Conservation (phyloP, 2,888 invertebrate species). For the Cerastis rubricosa region DNA sequence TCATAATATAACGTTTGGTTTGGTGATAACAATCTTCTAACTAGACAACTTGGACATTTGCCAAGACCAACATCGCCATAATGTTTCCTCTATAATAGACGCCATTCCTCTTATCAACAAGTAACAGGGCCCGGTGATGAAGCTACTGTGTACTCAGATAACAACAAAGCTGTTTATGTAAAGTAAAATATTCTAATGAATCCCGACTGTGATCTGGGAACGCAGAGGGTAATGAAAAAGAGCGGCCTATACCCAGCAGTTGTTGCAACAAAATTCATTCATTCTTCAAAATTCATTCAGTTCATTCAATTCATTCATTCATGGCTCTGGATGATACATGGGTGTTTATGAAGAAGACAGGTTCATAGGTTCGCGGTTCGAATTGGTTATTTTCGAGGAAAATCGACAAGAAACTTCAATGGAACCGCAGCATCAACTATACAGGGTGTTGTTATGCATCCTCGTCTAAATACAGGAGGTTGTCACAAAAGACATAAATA, state of each 20-base stretch:
- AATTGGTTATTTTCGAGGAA: background rate
- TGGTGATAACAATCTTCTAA: background rate
- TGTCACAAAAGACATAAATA: too few relatives aligned
- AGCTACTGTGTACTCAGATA: background rate
- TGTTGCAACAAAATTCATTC: background rate
- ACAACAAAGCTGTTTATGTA: background rate
- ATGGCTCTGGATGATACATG: background rate
- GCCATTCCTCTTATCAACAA: constrained; percentile 4
- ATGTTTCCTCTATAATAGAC: background rate
- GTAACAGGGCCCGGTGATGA: background rate
- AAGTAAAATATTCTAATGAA: background rate
- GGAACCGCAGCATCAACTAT: background rate
- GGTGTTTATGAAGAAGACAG: background rate
- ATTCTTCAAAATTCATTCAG: too few relatives aligned
- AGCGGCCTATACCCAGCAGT: background rate
- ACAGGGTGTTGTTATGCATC: too few relatives aligned
- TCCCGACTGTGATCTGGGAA: background rate
- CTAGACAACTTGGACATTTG: background rate
- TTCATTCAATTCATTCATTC: too few relatives aligned
- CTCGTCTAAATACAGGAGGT: too few relatives aligned
- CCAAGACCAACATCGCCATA: constrained; percentile 6
- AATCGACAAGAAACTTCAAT: background rate
- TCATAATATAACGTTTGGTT: background rate
- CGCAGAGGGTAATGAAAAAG: background rate
- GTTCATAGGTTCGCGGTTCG: background rate